Evolutionary conservation across 2,888 invertebrate genomes (phyloP).

Genomic region (Rutpela maculata): DNA sequence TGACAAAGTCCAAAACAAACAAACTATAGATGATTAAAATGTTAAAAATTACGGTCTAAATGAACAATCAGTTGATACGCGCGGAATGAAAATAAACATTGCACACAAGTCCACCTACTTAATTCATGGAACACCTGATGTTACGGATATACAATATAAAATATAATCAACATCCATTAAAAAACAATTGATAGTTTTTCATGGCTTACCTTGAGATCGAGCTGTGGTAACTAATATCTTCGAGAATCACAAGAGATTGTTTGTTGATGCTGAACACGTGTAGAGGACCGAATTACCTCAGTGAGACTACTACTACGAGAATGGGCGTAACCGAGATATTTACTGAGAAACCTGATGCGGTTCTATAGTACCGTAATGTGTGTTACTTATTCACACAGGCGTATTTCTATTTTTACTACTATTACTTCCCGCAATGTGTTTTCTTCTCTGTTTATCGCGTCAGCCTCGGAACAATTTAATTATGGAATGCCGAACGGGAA

Average conservation of each 20-base stretch:
- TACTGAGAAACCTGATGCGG: conserved; percentile 32
- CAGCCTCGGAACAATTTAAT: not conserved
- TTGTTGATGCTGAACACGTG: conserved; percentile 28
- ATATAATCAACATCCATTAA: conserved; percentile 13
- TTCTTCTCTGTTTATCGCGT: conserved; percentile 19
- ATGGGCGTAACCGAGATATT: conserved; percentile 41
- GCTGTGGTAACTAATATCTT: not conserved
- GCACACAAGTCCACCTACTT: not conserved
- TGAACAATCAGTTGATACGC: not conserved
- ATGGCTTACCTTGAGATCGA: conserved; percentile 32
- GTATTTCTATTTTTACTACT: conserved; percentile 26
- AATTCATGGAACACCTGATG: not conserved
- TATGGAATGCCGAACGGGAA: not conserved
- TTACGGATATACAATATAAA: not conserved
- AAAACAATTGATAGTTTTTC: conserved; percentile 33
- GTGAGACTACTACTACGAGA: conserved; percentile 25
- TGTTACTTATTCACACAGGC: conserved; percentile 37
- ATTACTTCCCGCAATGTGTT: conserved; percentile 6
- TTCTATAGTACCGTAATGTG: conserved; percentile 51
- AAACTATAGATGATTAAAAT: not conserved
- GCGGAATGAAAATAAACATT: not conserved
- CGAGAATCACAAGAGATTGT: not conserved
- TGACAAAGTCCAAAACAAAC: not conserved
- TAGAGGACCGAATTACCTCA: conserved; percentile 9
- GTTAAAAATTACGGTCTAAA: not conserved